Conservation (phyloP, 2,113 vertebrate species). For the Callipepla californica region DNA sequence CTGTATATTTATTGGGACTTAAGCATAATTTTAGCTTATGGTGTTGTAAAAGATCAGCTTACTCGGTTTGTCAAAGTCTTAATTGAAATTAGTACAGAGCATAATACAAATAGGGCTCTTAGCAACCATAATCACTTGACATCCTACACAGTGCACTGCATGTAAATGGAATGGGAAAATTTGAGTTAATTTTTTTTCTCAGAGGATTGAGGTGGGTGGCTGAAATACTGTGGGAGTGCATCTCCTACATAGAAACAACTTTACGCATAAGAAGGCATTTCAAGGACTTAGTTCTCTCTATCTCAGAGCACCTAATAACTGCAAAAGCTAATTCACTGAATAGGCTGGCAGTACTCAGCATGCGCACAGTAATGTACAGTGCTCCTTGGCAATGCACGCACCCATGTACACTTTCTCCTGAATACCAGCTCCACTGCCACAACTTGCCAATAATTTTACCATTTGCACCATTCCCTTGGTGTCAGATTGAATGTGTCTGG, state of each 20-base stretch:
- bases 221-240: not conserved
- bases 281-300: not conserved
- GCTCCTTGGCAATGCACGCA: not conserved
- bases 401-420: not conserved
- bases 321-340: not conserved
- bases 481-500: not conserved
- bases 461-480: not conserved
- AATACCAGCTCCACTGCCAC: not conserved
- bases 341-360: not conserved
- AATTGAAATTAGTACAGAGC: not conserved
- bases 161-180: not conserved
- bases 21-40: not conserved
- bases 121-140: not conserved
- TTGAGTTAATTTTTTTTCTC: not conserved
- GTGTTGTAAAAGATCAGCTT: not conserved
- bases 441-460: not conserved
- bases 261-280: not conserved
- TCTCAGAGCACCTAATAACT: not conserved
- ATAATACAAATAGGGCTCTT: not conserved
- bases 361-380: accelerated
- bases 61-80: not conserved
- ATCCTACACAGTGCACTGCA: not conserved
- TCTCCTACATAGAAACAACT: not conserved
- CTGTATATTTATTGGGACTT: not conserved
- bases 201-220: not conserved